Evolutionary conservation across 2,797 vertebrate genomes (phyloP).

Genomic region (Schizothorax lantsangensis): DNA sequence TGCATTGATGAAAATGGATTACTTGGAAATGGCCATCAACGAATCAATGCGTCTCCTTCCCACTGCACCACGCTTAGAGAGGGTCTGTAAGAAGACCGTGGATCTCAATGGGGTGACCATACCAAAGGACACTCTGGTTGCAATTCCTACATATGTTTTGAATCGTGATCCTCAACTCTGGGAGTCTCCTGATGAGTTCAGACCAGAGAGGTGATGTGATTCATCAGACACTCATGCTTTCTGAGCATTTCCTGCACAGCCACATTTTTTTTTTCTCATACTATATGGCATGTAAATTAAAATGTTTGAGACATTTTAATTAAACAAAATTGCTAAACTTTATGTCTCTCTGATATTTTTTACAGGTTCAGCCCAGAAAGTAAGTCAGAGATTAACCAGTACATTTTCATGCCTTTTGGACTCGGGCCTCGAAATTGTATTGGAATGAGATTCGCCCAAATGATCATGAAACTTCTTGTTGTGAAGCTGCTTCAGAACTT

Average conservation of each 20-base stretch:
- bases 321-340: neutral
- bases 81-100: conserved; percentile 74
- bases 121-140: conserved; percentile 67
- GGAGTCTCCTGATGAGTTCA: conserved; percentile 75
- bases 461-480: conserved; percentile 80
- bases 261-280: neutral
- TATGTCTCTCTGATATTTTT: conserved; percentile 19
- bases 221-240: conserved; percentile 6
- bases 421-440: conserved; percentile 88
- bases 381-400: conserved; percentile 76
- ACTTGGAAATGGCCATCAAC: conserved; percentile 79
- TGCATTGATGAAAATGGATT: conserved; percentile 76
- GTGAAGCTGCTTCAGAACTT: conserved; percentile 80
- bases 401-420: conserved; percentile 84
- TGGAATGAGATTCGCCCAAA: conserved; percentile 85
- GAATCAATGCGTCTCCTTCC: conserved; percentile 75
- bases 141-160: conserved; percentile 70
- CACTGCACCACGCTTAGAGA: conserved; percentile 63
- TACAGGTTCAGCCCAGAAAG: conserved; percentile 86
- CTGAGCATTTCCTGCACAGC: neutral
- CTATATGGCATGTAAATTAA: neutral
- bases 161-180: conserved; percentile 69
- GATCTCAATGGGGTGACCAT: conserved; percentile 76
- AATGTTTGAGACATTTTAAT: neutral
- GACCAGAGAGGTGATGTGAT: conserved; percentile 76